A percentile compares a stretch with the other conserved stretches of the same genome.
phyloP scores from a whole-genome alignment of 2,797 vertebrate species.

The Sparidentex hasta region DNA sequence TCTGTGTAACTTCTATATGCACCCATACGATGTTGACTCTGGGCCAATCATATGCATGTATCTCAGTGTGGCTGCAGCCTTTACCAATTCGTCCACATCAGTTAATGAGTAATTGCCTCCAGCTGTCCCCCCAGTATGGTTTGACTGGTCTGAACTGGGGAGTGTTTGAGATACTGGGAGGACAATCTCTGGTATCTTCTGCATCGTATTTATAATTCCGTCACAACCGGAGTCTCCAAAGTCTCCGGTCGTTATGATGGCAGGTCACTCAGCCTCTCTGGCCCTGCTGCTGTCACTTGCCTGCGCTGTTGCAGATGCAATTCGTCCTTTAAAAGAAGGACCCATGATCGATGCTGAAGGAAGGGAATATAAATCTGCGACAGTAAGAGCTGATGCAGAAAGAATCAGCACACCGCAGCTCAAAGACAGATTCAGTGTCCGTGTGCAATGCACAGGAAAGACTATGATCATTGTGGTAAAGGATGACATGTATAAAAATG shows the following conservation, averaged over 20 bases:
- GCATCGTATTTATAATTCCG: no score
- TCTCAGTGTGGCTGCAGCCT: conserved; percentile 12
- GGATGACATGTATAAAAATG: conserved; percentile 44
- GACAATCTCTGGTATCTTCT: background rate
- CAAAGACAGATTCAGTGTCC: background rate
- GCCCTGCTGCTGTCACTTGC: conserved; percentile 7
- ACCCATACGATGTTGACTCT: background rate
- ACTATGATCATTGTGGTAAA: conserved; percentile 61
- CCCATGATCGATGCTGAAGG: conserved; percentile 62
- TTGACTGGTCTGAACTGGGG: conserved; percentile 8
- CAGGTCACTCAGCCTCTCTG: conserved; percentile 8
- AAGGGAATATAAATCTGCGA: conserved; percentile 53
- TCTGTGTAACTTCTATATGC: background rate
- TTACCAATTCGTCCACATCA: background rate
- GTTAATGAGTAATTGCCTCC: conserved; percentile 25
- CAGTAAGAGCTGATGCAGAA: background rate
- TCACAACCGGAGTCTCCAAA: no score
- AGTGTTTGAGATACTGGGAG: background rate
- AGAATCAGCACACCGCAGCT: fast-evolving
- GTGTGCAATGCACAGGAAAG: conserved; percentile 42
- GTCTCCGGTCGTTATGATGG: background rate
- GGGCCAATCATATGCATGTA: conserved; percentile 20
- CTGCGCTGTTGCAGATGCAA: conserved; percentile 8
- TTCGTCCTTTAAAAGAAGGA: conserved; percentile 48
- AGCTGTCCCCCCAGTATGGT: conserved; percentile 45